Percentiles rank a stretch among this genome's conserved stretches.
phyloP scores from a whole-genome alignment of 2,797 vertebrate species.

The Hoplostethus mediterraneus region DNA sequence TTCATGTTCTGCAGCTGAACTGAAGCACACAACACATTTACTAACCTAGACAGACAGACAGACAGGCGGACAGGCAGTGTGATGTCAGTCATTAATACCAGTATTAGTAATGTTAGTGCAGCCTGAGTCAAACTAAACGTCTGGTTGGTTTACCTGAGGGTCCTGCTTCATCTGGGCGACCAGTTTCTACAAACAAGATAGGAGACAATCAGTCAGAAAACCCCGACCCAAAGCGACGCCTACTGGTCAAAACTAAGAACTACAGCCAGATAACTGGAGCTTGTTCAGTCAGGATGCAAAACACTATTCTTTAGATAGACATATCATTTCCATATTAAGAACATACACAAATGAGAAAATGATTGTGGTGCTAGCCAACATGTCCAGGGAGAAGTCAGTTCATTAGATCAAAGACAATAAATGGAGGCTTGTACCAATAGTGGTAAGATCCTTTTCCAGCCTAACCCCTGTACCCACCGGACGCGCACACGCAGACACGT shows the following conservation, averaged over 20 bases:
- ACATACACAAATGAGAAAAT: neutral
- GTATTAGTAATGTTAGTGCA: too few species aligned
- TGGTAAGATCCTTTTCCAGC: too few species aligned
- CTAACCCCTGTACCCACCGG: too few species aligned
- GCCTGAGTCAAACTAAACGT: neutral
- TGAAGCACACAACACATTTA: neutral
- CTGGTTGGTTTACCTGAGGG: constrained; percentile 91
- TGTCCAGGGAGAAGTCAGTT: too few species aligned
- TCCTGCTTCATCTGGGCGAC: constrained; percentile 99
- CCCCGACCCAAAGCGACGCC: constrained; percentile 51
- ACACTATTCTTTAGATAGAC: too few species aligned
- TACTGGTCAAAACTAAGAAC: constrained; percentile 49
- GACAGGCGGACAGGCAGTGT: neutral
- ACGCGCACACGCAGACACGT: too few species aligned
- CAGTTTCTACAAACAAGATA: constrained; percentile 91
- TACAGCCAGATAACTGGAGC: constrained; percentile 29
- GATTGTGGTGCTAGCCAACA: too few species aligned
- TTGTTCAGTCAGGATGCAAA: neutral
- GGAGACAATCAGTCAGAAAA: constrained; percentile 22
- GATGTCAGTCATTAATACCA: too few species aligned
- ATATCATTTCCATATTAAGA: neutral
- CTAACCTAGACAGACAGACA: neutral
- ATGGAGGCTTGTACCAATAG: too few species aligned
- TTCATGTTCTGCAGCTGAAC: too few species aligned
- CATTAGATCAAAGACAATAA: too few species aligned